A percentile compares a stretch with the other conserved stretches of the same genome.
These are phyloP conservation scores for Holotrichia oblita DNA, from an alignment of 1,140 invertebrate species.

Conservation along the genomic window DNA sequence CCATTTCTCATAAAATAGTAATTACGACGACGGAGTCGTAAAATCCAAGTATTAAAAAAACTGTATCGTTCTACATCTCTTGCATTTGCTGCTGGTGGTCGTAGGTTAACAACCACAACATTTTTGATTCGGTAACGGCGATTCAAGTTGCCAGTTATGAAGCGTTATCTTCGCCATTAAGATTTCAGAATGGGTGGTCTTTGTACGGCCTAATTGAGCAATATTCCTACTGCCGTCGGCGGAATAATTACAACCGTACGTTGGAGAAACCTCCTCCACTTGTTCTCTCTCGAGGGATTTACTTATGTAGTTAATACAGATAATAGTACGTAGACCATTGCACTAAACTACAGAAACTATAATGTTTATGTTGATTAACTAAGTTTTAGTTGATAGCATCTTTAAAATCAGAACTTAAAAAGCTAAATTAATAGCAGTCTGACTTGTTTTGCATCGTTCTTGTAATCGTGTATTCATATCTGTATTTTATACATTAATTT, in stretches of 20 bases:
- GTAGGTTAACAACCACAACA: conserved; percentile 13
- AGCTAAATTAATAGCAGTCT: no score
- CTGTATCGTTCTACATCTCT: background rate
- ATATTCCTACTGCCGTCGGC: conserved; percentile 26
- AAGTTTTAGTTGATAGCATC: no score
- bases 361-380: background rate
- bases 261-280: conserved; percentile 19
- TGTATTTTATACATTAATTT: no score
- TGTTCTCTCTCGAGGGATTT: background rate
- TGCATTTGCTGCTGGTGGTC: background rate
- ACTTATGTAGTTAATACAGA: background rate
- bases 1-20: background rate
- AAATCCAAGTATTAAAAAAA: background rate
- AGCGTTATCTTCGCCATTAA: conserved; percentile 32
- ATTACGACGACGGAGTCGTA: background rate
- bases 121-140: conserved; percentile 18
- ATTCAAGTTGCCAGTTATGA: background rate
- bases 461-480: no score
- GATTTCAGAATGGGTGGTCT: conserved; percentile 32
- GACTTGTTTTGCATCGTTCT: no score
- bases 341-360: background rate
- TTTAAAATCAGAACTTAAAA: no score
- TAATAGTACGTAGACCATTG: background rate
- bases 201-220: conserved; percentile 27
- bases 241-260: conserved; percentile 23